These are phyloP conservation scores for Drosophila longiperda DNA, from an alignment of 2,888 invertebrate genomes.

Conservation along the genomic window DNA sequence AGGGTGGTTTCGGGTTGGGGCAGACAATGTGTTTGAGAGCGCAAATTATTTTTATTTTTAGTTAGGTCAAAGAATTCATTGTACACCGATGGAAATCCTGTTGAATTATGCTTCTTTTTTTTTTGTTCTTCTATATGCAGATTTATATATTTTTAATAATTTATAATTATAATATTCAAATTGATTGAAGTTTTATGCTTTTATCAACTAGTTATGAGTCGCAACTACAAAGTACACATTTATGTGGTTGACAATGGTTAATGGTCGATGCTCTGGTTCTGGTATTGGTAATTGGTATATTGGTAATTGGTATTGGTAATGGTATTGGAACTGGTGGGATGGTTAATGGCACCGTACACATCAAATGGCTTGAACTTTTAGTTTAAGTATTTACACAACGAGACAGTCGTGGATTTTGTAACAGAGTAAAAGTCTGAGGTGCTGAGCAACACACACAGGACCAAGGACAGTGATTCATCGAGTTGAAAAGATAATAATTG, in stretches of 20 bases:
- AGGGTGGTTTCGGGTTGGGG: neutral
- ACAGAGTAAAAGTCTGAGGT: slow-evolving; percentile 26
- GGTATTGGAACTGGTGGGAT: slow-evolving; percentile 15
- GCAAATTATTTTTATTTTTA: slow-evolving; percentile 4
- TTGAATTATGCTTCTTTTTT: slow-evolving; percentile 13
- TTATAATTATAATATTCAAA: slow-evolving; percentile 15
- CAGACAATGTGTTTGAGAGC: neutral
- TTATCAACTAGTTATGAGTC: slow-evolving; percentile 36
- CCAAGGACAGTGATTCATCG: slow-evolving; percentile 46
- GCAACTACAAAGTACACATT: slow-evolving; percentile 39
- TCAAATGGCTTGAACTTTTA: slow-evolving; percentile 48
- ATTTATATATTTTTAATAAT: slow-evolving; percentile 30
- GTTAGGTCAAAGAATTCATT: slow-evolving; percentile 13
- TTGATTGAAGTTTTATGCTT: slow-evolving; percentile 30
- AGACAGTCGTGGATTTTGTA: slow-evolving; percentile 38
- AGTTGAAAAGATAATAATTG: slow-evolving; percentile 12
- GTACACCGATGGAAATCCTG: slow-evolving; percentile 32
- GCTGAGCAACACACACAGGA: slow-evolving; percentile 43
- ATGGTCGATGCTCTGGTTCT: slow-evolving; percentile 18
- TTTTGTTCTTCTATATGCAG: neutral
- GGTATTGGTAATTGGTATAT: slow-evolving; percentile 5
- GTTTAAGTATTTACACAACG: slow-evolving; percentile 55
- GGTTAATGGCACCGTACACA: slow-evolving; percentile 25
- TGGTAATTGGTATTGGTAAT: slow-evolving; percentile 10
- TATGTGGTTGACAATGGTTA: slow-evolving; percentile 43